Evolutionary conservation across 1,140 invertebrate genomes (phyloP).

Genomic region (Homalodisca vitripennis): DNA sequence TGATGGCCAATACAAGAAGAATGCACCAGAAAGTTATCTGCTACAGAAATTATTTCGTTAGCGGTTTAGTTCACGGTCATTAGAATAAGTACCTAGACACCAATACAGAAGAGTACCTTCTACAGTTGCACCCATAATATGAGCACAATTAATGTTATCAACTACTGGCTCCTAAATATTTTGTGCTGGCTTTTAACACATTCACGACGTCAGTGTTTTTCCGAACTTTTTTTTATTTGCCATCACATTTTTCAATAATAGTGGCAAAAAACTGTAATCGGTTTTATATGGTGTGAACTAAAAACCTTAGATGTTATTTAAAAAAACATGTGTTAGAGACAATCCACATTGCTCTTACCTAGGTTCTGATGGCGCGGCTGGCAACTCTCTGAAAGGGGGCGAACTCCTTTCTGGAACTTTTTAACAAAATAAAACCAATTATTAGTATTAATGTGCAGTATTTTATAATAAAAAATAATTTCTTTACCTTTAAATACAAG

Average conservation of each 20-base stretch:
- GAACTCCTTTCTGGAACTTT: slow-evolving; percentile 35
- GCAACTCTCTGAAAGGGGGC: slow-evolving; percentile 18
- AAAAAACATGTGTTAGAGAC: background rate
- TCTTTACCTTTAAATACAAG: background rate
- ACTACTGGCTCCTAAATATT: too few relatives aligned
- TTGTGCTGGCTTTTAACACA: too few relatives aligned
- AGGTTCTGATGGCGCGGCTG: slow-evolving; percentile 25
- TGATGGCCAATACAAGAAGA: too few relatives aligned
- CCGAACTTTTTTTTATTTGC: background rate
- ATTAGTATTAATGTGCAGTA: background rate
- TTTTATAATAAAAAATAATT: background rate
- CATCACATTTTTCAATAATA: too few relatives aligned
- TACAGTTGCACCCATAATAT: too few relatives aligned
- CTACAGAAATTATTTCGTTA: too few relatives aligned
- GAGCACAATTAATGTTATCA: too few relatives aligned
- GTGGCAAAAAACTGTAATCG: background rate
- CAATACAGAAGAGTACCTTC: too few relatives aligned
- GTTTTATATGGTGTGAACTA: background rate
- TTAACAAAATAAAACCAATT: background rate
- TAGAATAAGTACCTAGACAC: too few relatives aligned
- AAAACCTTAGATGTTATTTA: background rate
- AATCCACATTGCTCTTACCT: slow-evolving; percentile 37
- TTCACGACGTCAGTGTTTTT: background rate
- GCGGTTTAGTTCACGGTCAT: too few relatives aligned
- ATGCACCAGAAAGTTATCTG: too few relatives aligned